phyloP scores from a whole-genome alignment of 2,113 vertebrate species.

The Podocnemis expansa region DNA sequence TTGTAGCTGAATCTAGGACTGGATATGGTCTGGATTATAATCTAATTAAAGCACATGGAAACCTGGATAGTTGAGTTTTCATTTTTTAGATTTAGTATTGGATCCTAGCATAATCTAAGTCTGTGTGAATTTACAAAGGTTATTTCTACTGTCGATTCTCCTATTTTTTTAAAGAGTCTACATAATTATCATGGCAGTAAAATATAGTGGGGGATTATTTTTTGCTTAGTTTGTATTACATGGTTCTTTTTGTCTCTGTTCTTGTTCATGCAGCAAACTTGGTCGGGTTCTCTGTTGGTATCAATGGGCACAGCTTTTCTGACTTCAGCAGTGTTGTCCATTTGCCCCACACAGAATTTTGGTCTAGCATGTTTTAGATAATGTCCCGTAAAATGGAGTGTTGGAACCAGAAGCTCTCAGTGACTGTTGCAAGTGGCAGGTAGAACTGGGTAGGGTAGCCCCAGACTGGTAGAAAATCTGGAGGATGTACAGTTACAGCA shows the following conservation, averaged over 20 bases:
- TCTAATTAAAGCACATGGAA: slow-evolving; percentile 62
- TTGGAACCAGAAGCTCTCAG: slow-evolving; percentile 38
- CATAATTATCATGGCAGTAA: not conserved
- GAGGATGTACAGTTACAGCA: slow-evolving; percentile 23
- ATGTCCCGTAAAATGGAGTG: not conserved
- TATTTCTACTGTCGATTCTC: not conserved
- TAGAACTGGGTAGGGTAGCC: not conserved
- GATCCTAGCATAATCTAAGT: not conserved
- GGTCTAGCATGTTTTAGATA: not conserved
- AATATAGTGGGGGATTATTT: not conserved
- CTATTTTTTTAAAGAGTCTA: not conserved
- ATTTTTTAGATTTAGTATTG: slow-evolving; percentile 39
- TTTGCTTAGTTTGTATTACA: not conserved
- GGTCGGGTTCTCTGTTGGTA: not conserved
- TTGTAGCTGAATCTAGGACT: not conserved
- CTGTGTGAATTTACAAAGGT: not conserved
- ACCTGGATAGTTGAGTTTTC: slow-evolving; percentile 39
- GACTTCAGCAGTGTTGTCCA: not conserved
- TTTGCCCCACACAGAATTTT: not conserved
- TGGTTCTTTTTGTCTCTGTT: not conserved
- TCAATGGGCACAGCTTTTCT: not conserved
- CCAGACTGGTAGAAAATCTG: not conserved
- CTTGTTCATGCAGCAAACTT: not conserved
- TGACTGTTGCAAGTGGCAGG: not conserved
- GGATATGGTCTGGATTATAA: slow-evolving; percentile 63